A percentile compares a stretch with the other conserved stretches of the same genome.
Conservation (phyloP, 2,113 vertebrate genomes). For the Urocolius indicus region DNA sequence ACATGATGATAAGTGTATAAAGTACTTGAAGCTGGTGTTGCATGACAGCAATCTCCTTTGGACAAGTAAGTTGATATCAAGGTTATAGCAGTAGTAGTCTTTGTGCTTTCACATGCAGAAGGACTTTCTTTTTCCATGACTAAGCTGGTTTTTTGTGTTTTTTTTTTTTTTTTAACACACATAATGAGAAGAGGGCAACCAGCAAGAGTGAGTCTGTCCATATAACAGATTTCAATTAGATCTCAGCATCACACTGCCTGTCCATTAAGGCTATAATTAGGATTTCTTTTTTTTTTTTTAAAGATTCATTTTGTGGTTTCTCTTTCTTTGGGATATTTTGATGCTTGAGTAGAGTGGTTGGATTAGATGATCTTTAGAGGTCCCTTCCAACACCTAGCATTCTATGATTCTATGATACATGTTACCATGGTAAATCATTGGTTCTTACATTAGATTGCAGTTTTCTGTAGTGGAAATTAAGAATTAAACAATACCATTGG, state of each 20-base stretch:
- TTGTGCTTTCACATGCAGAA: background rate
- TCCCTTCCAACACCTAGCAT: too few species aligned
- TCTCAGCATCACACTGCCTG: background rate
- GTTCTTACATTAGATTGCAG: background rate
- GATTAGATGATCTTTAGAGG: too few species aligned
- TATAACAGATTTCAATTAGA: background rate
- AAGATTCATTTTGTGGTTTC: background rate
- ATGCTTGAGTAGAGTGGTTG: too few species aligned
- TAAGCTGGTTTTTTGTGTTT: background rate
- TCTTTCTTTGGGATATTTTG: background rate
- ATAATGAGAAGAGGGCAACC: background rate
- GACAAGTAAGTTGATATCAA: background rate
- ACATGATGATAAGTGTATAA: accelerated
- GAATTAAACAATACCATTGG: background rate
- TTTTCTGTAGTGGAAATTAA: constrained; percentile 8
- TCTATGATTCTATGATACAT: background rate
- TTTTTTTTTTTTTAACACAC: background rate
- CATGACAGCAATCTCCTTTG: background rate
- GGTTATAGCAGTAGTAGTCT: background rate
- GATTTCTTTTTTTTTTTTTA: background rate
- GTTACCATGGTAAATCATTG: background rate
- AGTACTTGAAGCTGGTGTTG: background rate
- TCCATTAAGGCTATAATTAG: background rate
- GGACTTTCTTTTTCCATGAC: background rate
- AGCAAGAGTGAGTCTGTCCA: background rate